phyloP scores from a whole-genome alignment of 2,113 vertebrate species.

The Muntiacus reevesi region DNA sequence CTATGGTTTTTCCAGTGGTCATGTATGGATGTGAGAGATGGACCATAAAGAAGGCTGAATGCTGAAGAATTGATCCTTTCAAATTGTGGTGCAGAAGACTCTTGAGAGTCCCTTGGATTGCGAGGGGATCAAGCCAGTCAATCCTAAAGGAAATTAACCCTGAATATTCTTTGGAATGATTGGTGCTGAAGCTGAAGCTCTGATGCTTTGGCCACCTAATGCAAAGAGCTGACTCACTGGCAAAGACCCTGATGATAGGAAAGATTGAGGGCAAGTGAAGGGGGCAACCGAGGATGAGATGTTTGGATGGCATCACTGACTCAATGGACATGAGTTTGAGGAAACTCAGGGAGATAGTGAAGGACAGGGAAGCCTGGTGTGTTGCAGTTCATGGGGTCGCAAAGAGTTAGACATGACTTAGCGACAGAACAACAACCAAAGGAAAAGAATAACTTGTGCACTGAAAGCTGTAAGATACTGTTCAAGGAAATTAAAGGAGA shows the following conservation, averaged over 20 bases:
- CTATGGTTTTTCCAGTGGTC: not conserved
- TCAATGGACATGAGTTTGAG: not conserved
- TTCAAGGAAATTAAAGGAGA: not conserved
- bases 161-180: not conserved
- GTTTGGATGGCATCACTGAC: not conserved
- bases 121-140: not conserved
- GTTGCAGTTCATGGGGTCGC: not conserved
- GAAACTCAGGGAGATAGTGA: not conserved
- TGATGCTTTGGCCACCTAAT: not conserved
- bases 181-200: not conserved
- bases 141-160: not conserved
- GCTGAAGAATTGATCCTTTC: not conserved
- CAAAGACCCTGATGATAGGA: not conserved
- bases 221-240: not conserved
- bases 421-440: not conserved
- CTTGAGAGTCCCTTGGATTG: not conserved
- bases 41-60: not conserved
- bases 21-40: not conserved
- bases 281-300: not conserved
- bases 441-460: not conserved
- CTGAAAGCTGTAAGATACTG: not conserved
- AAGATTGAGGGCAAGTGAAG: not conserved
- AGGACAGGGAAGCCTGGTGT: not conserved
- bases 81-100: not conserved
- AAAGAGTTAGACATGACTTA: not conserved